Conservation (phyloP, 1,140 invertebrate species). For the Rhynchophorus ferrugineus region DNA sequence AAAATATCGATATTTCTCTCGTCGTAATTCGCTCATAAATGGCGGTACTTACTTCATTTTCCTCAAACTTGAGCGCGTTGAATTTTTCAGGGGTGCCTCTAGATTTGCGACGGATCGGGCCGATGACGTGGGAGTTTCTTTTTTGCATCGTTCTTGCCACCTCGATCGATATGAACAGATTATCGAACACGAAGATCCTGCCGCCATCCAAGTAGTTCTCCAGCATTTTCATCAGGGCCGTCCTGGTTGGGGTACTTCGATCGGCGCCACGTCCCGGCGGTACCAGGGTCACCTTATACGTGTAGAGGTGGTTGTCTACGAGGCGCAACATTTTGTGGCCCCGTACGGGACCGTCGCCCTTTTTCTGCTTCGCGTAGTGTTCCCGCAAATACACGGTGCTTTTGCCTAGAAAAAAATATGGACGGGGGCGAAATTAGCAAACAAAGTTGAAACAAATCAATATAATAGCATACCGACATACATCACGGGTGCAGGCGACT, state of each 20-base stretch:
- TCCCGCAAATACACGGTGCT: constrained; percentile 10
- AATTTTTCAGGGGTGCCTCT: constrained; percentile 10
- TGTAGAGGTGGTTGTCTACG: constrained; percentile 15
- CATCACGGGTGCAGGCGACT: constrained; percentile 8
- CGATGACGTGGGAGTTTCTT: constrained; percentile 9
- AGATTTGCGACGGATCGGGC: constrained; percentile 11
- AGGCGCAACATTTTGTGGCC: constrained; percentile 14
- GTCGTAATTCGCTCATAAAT: too few relatives aligned
- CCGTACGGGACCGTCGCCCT: constrained; percentile 1
- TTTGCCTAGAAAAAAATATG: too few relatives aligned
- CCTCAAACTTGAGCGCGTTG: background rate
- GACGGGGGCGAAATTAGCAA: too few relatives aligned
- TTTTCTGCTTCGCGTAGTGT: constrained; percentile 2
- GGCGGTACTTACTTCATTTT: constrained; percentile 6
- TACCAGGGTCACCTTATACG: constrained; percentile 7
- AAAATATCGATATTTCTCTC: too few relatives aligned
- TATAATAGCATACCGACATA: constrained; percentile 4
- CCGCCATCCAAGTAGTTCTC: constrained; percentile 1
- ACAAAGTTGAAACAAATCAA: too few relatives aligned
- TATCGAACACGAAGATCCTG: constrained; percentile 12
- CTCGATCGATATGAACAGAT: constrained; percentile 9
- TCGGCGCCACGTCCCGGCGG: background rate
- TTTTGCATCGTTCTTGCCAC: constrained; percentile 7
- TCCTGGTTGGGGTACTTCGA: background rate
- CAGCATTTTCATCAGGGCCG: background rate